These are phyloP conservation scores for Reinhardtius hippoglossoides DNA, from an alignment of 2,113 vertebrate genomes.

Conservation along the genomic window DNA sequence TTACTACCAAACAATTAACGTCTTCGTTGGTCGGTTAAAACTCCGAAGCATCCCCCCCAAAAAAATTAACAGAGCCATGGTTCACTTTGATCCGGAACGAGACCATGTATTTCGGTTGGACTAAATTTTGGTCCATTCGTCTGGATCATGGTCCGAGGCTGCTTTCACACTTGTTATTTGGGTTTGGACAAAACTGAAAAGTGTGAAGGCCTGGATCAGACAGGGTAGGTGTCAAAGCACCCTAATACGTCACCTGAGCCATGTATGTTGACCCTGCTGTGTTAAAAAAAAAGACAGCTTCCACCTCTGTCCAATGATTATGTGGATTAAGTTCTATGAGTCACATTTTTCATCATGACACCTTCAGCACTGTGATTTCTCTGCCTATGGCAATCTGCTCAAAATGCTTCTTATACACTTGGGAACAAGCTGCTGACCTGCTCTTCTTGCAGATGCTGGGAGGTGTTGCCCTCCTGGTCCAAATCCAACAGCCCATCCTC, in stretches of 20 bases:
- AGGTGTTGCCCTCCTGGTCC: constrained; percentile 56
- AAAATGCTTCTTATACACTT: neutral
- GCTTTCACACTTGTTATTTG: too few species aligned
- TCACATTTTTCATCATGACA: neutral
- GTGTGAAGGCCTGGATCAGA: too few species aligned
- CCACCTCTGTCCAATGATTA: neutral
- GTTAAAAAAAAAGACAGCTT: neutral
- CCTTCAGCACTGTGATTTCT: neutral
- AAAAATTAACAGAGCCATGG: too few species aligned
- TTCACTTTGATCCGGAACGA: too few species aligned
- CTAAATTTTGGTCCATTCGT: too few species aligned
- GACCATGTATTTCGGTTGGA: too few species aligned
- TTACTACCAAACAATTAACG: too few species aligned
- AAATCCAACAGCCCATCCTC: constrained; percentile 47
- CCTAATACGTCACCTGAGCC: neutral
- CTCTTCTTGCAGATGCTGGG: constrained; percentile 40
- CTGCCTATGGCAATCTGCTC: neutral
- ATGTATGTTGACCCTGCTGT: neutral
- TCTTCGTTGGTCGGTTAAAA: too few species aligned
- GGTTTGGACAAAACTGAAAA: too few species aligned
- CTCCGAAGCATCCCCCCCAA: too few species aligned
- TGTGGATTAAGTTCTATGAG: neutral
- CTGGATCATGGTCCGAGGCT: too few species aligned
- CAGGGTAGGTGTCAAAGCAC: neutral
- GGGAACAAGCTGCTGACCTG: constrained; percentile 52